Conservation (phyloP, 2,797 vertebrate genomes). For the Paguma larvata region DNA sequence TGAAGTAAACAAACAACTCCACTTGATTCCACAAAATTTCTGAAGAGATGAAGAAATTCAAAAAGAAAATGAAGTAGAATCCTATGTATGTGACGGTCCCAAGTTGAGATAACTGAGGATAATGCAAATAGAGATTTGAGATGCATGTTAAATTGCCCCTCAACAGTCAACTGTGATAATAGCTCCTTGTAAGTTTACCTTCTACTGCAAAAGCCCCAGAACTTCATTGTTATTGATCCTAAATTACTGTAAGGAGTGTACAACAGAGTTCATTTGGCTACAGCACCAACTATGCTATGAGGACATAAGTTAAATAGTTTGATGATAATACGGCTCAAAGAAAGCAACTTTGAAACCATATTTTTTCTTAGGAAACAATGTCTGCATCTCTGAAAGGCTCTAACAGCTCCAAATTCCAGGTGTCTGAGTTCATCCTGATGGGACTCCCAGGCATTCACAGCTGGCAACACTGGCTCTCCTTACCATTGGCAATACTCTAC, state of each 20-base stretch:
- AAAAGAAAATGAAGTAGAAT: neutral
- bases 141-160: neutral
- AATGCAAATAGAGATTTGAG: neutral
- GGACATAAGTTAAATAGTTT: neutral
- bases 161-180: neutral
- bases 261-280: neutral
- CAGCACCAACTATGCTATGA: neutral
- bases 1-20: neutral
- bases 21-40: neutral
- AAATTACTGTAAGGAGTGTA: neutral
- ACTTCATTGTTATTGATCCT: neutral
- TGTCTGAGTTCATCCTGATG: constrained; percentile 87
- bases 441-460: constrained; percentile 88
- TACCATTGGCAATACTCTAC: constrained; percentile 77
- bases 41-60: neutral
- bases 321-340: neutral
- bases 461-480: constrained; percentile 61
- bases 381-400: neutral
- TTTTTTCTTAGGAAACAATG: constrained; percentile 19
- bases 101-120: neutral
- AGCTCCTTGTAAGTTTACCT: neutral
- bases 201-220: neutral
- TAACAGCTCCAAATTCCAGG: constrained; percentile 59
- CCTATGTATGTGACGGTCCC: neutral
- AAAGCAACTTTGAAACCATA: neutral